Conservation (phyloP, 2,113 vertebrate genomes). For the Eulemur macaco region DNA sequence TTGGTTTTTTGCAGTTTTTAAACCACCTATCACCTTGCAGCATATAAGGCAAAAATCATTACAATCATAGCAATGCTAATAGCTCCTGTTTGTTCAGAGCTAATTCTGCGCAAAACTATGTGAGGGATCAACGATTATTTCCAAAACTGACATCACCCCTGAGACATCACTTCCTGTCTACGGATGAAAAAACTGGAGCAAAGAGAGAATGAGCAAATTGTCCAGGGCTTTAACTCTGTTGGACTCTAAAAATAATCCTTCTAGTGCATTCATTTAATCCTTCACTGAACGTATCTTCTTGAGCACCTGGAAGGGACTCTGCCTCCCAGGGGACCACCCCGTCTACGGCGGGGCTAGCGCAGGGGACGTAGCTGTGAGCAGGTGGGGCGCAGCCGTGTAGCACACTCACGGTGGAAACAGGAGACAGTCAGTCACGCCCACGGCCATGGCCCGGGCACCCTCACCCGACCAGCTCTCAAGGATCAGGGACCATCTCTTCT, state of each 20-base stretch:
- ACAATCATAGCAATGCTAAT: background rate
- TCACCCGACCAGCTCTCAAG: background rate
- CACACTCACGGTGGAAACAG: background rate
- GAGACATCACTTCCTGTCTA: background rate
- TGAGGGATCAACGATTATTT: background rate
- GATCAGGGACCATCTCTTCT: background rate
- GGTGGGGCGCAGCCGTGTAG: accelerated
- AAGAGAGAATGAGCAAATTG: background rate
- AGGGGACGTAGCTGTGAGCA: accelerated
- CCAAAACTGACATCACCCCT: background rate
- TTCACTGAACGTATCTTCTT: background rate
- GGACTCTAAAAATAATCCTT: background rate
- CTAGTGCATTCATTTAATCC: background rate
- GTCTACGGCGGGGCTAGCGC: background rate
- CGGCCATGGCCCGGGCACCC: background rate
- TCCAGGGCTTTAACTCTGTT: background rate
- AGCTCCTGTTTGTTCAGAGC: background rate
- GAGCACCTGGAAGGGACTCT: background rate
- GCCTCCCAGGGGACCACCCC: background rate
- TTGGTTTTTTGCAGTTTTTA: background rate
- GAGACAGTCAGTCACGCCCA: background rate
- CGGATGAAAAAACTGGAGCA: background rate
- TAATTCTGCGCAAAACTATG: background rate
- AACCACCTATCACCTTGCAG: background rate
- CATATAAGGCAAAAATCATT: background rate